Base-by-base conservation (phyloP, 1,140 invertebrate species). In the Laupala kohalensis region DNA sequence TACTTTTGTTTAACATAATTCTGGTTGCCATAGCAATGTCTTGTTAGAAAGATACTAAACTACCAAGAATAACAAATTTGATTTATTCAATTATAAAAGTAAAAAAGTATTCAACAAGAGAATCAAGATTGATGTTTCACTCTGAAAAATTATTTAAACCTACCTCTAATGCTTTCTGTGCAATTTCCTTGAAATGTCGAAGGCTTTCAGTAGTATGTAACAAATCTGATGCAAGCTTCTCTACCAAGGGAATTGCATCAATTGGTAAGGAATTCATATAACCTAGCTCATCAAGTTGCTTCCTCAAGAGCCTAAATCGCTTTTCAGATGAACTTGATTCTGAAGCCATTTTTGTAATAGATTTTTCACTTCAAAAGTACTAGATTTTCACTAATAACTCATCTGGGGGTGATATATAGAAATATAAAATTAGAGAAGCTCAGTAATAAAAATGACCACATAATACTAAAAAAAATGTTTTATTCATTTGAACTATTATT, bases 171-270 rank as follows among this genome's bases (percentile, higher is more conserved):
- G 86, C 86, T 75, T 88, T 83, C 79, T 89, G 86, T 6, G 88
- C 86, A 66, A 89, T 78, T 67, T 88, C 86, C 83, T 92, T 93
- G 76, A 90, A 90, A 80, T 92, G 87, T 76, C 90, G 88, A 28
- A 93, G 80, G 77, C 88, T 92, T 69, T 89, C 86, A 27, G 90
- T 93, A 24, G 91, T 92, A 78, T 91, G 86, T 70, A 92, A 80
- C 68, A 93, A 83, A 81, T 93, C 92, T 69, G 85, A 85, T 71
- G 92, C 78, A 72, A 94, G 79, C 78, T 86, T 87, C 81, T 92
- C 89, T 73, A 92, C 88, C 71, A 93, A 80, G 64, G 89, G 87
- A 28, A 92, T 79, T 74, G 87, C 86, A 75, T 94, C 92, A 25
- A 88, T 77, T 2, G 86, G 84, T 66, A 93, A 81, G n/a, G 83